These are phyloP conservation scores for Heliconius eleuchia DNA, from an alignment of 1,140 invertebrate species.

Conservation along the genomic window DNA sequence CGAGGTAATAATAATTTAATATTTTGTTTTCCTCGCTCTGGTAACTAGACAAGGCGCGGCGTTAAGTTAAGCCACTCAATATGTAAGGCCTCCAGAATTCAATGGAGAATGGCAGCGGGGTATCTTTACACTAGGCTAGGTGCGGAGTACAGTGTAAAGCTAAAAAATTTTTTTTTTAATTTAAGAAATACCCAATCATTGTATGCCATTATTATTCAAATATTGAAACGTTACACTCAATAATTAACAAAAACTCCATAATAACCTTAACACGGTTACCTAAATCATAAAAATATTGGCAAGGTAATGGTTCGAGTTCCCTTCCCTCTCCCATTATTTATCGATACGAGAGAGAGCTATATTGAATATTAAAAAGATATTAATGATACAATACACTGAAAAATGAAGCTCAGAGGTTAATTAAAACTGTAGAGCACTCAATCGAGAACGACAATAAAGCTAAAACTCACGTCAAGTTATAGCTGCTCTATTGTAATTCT, in stretches of 20 bases:
- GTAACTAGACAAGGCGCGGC: too few species aligned
- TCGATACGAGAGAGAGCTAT: conserved; percentile 4
- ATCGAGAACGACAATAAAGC: background rate
- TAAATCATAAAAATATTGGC: background rate
- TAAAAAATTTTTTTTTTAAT: too few species aligned
- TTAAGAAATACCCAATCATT: too few species aligned
- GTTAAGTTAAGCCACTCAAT: too few species aligned
- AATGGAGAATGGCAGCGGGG: too few species aligned
- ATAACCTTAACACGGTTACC: background rate
- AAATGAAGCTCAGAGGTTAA: conserved; percentile 24
- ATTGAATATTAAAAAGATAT: conserved; percentile 37
- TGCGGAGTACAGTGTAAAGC: too few species aligned
- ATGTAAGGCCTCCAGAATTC: too few species aligned
- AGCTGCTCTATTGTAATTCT: conserved; percentile 18
- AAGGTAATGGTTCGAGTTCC: background rate
- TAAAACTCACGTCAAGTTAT: background rate
- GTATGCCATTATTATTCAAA: background rate
- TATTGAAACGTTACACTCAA: background rate
- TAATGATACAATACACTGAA: conserved; percentile 24
- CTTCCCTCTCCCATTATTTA: conserved; percentile 16
- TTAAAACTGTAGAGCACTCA: conserved; percentile 27
- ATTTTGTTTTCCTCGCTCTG: too few species aligned
- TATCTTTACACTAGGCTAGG: too few species aligned
- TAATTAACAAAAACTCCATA: background rate
- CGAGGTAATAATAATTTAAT: too few species aligned